phyloP scores from a whole-genome alignment of 2,888 invertebrate species.

The Galerucella nymphaeae region DNA sequence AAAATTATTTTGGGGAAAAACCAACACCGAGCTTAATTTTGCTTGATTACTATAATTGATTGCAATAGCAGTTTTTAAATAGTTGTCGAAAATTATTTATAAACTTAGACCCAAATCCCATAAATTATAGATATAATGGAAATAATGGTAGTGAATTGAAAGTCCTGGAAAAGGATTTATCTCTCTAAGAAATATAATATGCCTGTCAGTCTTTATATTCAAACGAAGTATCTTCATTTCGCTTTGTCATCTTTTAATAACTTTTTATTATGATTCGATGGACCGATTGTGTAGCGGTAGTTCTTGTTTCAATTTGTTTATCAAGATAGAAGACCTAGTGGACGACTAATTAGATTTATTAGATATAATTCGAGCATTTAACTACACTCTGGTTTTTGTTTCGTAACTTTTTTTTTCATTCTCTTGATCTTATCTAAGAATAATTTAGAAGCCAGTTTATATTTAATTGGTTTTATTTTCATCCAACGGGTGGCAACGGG shows the following conservation, averaged over 20 bases:
- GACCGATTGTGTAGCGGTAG: constrained; percentile 27
- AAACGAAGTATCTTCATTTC: constrained; percentile 19
- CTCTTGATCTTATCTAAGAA: not conserved
- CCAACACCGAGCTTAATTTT: too few relatives aligned
- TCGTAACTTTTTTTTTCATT: constrained; percentile 15
- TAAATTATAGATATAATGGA: too few relatives aligned
- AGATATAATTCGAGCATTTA: constrained; percentile 25
- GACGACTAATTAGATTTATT: constrained; percentile 29
- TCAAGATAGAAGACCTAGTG: constrained; percentile 20
- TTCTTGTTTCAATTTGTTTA: constrained; percentile 37
- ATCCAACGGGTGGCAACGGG: not conserved
- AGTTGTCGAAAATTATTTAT: too few relatives aligned
- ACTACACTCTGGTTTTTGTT: not conserved
- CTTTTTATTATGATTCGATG: constrained; percentile 28
- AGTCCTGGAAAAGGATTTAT: not conserved
- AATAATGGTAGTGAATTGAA: too few relatives aligned
- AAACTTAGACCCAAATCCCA: too few relatives aligned
- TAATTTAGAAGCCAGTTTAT: constrained; percentile 5
- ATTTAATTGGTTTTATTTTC: constrained; percentile 3
- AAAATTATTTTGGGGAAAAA: too few relatives aligned
- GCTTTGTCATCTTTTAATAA: constrained; percentile 32
- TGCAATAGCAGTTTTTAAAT: too few relatives aligned
- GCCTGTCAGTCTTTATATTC: constrained; percentile 1
- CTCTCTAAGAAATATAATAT: not conserved
- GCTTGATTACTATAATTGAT: too few relatives aligned